Evolutionary conservation across 64 coral and sea anemone species (phyloP).

Genomic region (Montipora sp.): DNA sequence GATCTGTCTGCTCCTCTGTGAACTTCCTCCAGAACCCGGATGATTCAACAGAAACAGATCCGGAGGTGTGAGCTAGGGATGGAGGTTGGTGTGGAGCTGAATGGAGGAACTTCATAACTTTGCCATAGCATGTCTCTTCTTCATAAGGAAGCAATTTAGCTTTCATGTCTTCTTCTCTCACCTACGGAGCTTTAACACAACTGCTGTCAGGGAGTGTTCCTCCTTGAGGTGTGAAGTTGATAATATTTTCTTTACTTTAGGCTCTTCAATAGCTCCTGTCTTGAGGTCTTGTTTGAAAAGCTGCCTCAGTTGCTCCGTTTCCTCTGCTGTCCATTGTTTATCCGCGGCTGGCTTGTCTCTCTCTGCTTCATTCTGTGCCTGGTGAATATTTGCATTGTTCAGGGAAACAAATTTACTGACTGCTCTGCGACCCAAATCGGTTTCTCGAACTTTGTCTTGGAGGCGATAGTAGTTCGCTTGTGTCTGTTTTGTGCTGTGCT

Average conservation of each 20-base stretch:
- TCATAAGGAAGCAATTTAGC: slow-evolving; percentile 1
- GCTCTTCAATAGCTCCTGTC: slow-evolving; percentile 53
- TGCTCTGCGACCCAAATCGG: slow-evolving; percentile 56
- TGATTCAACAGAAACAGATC: neutral
- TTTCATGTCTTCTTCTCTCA: slow-evolving; percentile 42
- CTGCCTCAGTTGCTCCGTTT: slow-evolving; percentile 50
- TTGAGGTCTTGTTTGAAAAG: slow-evolving; percentile 51
- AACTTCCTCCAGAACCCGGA: slow-evolving; percentile 6
- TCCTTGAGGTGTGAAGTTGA: slow-evolving; percentile 19
- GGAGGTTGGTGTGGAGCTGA: neutral
- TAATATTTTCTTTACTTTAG: slow-evolving; percentile 52
- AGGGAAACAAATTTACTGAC: slow-evolving; percentile 67
- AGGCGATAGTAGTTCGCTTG: slow-evolving; percentile 58
- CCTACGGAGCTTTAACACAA: slow-evolving; percentile 47
- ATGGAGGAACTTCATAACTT: neutral
- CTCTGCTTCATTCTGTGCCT: slow-evolving; percentile 35
- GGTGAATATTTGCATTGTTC: neutral
- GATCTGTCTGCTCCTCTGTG: neutral
- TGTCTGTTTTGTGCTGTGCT: slow-evolving; percentile 63
- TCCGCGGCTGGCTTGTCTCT: neutral
- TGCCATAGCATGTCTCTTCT: neutral
- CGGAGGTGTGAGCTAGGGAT: neutral
- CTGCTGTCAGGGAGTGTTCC: slow-evolving; percentile 39
- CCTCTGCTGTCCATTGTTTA: slow-evolving; percentile 40
- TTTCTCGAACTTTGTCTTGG: slow-evolving; percentile 60